phyloP scores from a whole-genome alignment of 2,113 vertebrate genomes.

The Nanger granti region DNA sequence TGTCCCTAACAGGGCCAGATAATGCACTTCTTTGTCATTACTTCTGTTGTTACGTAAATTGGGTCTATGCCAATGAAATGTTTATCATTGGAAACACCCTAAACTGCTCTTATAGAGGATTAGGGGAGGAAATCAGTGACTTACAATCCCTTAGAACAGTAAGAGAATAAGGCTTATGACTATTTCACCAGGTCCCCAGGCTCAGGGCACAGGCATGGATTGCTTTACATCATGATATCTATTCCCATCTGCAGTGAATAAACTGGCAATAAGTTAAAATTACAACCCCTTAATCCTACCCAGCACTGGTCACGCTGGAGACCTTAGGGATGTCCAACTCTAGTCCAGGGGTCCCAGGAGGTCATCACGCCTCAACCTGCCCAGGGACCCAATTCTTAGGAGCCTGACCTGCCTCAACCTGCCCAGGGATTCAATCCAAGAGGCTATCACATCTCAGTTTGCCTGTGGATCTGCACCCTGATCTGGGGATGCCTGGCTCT shows the following conservation, averaged over 20 bases:
- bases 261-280: background rate
- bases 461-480: background rate
- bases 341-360: background rate
- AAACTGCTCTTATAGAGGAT: background rate
- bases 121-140: background rate
- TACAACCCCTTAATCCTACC: background rate
- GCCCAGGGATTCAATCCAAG: background rate
- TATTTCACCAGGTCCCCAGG: background rate
- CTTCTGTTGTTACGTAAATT: background rate
- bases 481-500: fast-evolving
- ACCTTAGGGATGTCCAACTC: background rate
- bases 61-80: background rate
- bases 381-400: background rate
- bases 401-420: background rate
- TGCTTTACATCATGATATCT: background rate
- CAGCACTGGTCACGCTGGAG: fast-evolving
- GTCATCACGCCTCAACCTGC: background rate
- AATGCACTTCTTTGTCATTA: background rate
- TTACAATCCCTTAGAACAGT: background rate
- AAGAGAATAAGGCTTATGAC: background rate
- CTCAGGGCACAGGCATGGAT: background rate
- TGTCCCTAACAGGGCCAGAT: background rate
- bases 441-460: background rate
- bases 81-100: background rate
- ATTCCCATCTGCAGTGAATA: background rate